Conservation (phyloP, 2,888 invertebrate species). For the Scaptomyza cyrtandrae region DNA sequence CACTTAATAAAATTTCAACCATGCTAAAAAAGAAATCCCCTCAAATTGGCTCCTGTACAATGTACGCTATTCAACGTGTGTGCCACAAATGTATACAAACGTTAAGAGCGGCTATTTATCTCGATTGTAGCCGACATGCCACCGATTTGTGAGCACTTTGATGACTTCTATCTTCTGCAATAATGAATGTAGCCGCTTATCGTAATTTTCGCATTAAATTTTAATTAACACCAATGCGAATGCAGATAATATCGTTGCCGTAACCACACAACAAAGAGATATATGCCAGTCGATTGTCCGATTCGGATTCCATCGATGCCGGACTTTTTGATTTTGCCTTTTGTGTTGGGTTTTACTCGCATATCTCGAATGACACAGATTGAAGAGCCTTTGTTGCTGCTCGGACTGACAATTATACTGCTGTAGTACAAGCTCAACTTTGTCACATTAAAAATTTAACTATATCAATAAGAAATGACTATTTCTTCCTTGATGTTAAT, state of each 20-base stretch:
- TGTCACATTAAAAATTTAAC: not conserved
- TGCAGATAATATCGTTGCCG: slow-evolving; percentile 5
- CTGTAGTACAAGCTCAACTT: not conserved
- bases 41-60: slow-evolving; percentile 41
- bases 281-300: slow-evolving; percentile 30
- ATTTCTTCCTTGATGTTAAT: not conserved
- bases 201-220: slow-evolving; percentile 44
- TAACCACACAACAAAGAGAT: slow-evolving; percentile 3
- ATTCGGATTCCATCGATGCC: not conserved
- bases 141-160: slow-evolving; percentile 48
- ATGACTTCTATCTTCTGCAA: not conserved
- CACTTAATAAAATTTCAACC: slow-evolving; percentile 77
- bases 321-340: slow-evolving; percentile 1
- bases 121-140: slow-evolving; percentile 33
- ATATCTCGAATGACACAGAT: slow-evolving; percentile 15
- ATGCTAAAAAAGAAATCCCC: slow-evolving; percentile 39
- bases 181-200: slow-evolving; percentile 24
- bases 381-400: slow-evolving; percentile 4
- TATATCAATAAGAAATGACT: too few relatives aligned
- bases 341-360: not conserved
- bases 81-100: slow-evolving; percentile 10
- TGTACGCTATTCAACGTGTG: not conserved
- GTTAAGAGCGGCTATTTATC: slow-evolving; percentile 50
- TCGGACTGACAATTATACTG: slow-evolving; percentile 14
- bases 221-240: slow-evolving; percentile 59